Evolutionary conservation across 1,140 invertebrate species (phyloP), one percentile per base, ranked within the genome.

Genomic region (Drosophila tani): DNA sequence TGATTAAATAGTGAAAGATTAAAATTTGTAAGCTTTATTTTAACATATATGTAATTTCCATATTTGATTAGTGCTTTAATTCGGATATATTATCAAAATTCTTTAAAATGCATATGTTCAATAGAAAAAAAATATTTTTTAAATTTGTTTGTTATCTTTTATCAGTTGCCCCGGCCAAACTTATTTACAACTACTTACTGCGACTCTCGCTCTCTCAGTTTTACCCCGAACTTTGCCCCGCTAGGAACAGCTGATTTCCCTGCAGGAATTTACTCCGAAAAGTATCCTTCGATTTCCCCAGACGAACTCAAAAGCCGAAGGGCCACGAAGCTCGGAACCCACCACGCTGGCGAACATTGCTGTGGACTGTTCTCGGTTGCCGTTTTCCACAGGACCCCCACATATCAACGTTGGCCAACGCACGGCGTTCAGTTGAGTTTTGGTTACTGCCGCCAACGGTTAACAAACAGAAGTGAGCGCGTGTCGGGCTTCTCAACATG

Each of bases 371-470:
- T 76, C 53, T 24, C 55, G 63, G 24, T 51, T 7, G 46, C 43
- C 9, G 27, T 32, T 15, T 24, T n/a, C 6, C 14, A 8, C 46
- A 62, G 76, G 75, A 50, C 41, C 14, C 43, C 47, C 45, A 58
- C 75, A 63, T 64, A 78, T 32, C 80, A 62, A 60, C 29, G 35
- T 51, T 67, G 46, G 51, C 46, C 65, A 60, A 19, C 32, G 60
- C 45, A 35, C 29, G n/a, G 46, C 64, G 46, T 82, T 90, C 86
- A 90, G 86, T 90, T 90, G 85, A 90, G 85, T 90, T 90, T 90
- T 90, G 85, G 81, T 85, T 82, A 85, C 78, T 82, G 82, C 75
- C 82, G 85, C 79, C 75, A 90, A 85, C 86, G 85, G 85, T 90
- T 80, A 64, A 67, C 75, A 60, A 51, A 29, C 47, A 32, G 62